A percentile compares a stretch with the other conserved stretches of the same genome.
phyloP scores from a whole-genome alignment of 2,797 vertebrate genomes.

The Gobio occitaniae region DNA sequence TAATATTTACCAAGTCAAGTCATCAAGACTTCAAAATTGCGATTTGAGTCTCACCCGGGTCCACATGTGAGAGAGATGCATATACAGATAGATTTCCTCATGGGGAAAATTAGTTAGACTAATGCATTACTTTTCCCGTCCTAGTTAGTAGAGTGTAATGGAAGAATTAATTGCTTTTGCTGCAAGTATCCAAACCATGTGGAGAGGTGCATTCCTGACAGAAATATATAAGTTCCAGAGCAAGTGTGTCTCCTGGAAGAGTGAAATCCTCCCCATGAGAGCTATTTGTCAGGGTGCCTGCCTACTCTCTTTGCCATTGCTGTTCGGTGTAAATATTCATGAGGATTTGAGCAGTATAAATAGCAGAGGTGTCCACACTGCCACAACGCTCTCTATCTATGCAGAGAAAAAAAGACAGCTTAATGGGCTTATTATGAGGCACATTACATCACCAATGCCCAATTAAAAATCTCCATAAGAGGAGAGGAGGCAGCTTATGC shows the following conservation, averaged over 20 bases:
- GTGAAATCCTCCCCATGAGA: constrained; percentile 78
- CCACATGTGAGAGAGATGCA: constrained; percentile 23
- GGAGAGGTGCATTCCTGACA: constrained; percentile 66
- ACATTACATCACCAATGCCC: constrained; percentile 84
- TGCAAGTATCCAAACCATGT: constrained; percentile 53
- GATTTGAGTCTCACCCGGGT: constrained; percentile 13
- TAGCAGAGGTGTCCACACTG: constrained; percentile 86
- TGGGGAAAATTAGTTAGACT: constrained; percentile 33
- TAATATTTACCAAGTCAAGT: constrained; percentile 36
- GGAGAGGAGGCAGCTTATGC: constrained; percentile 47
- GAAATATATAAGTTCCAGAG: constrained; percentile 69
- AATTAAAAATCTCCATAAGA: constrained; percentile 71
- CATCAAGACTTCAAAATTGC: constrained; percentile 36
- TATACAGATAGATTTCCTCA: constrained; percentile 24
- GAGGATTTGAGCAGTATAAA: constrained; percentile 89
- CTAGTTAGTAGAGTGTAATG: constrained; percentile 43
- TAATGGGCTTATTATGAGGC: constrained; percentile 85
- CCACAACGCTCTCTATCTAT: constrained; percentile 83
- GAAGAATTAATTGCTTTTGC: constrained; percentile 48
- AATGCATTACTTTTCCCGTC: constrained; percentile 27
- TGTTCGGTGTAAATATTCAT: constrained; percentile 84
- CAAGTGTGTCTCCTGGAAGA: constrained; percentile 78
- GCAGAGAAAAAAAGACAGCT: constrained; percentile 76
- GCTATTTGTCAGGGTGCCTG: constrained; percentile 83
- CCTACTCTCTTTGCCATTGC: constrained; percentile 75